Base-by-base conservation (phyloP, 2,888 invertebrate species). In the Cyaniris semiargus region DNA sequence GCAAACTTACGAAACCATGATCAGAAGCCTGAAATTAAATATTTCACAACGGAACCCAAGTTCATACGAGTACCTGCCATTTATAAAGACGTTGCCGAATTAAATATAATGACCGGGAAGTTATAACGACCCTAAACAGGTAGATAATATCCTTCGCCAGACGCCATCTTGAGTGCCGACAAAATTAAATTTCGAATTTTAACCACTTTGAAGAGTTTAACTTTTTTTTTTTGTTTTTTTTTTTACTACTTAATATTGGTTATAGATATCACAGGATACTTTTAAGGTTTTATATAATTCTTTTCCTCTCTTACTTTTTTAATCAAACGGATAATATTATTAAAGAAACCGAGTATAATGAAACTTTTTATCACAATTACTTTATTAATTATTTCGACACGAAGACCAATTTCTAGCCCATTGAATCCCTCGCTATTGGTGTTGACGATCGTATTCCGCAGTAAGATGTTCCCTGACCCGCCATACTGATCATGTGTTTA, bases 61-160 rank as follows among this genome's bases (percentile, higher is more conserved):
- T 1, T 66, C 5, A 13, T 60, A n/a, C 21, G 4, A 7, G 21
- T 60, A 27, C 15, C 31, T 27, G 66, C 66, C 27, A 66, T 66
- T 15, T 66, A 31, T 66, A 31, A 66, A 66, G 66, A 66, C 66
- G 10, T 60, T 66, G 66, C 66, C 66, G 66, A 31, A 66, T 66
- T 66, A 27, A 66, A 66, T 23, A 6, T 60, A 27, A 66, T 66
- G 18, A 66, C 66, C 27, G 5, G 66, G 27, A 66, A 31, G 66
- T 66, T 66, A 66, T 66, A 66, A 66, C 66, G 66, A 66, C 66
- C 66, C 66, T 66, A 66, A 66, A 31, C 66, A 66, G 66, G 66
- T 66, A 66, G 66, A 31, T 66, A 5, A 27, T 60, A 60, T 10
- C 60, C 60, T 27, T 27, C n/a, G 66, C 15, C 5, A 27, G 66